A percentile compares a stretch with the other conserved stretches of the same genome.
Conservation (phyloP, 37 sponge, comb jelly and placozoan species). For the Chondrilla cf. caribensis region DNA sequence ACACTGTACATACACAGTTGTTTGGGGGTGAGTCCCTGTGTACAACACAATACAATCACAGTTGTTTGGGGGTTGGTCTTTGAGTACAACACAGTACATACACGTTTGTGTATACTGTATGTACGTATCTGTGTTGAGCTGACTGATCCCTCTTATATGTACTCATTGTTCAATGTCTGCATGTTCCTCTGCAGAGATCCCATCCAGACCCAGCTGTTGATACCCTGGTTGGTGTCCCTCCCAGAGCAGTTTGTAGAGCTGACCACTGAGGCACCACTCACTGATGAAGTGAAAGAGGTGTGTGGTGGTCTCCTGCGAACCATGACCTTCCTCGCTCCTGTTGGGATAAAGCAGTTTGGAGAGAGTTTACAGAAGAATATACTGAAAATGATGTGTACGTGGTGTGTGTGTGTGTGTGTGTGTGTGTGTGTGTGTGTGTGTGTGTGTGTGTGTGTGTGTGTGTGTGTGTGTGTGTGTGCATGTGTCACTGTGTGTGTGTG, state of each 20-base stretch:
- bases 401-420: neutral
- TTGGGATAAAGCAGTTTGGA: slow-evolving; percentile 12
- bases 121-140: too few species aligned
- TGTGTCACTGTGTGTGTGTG: neutral
- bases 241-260: slow-evolving; percentile 5
- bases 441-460: too few species aligned
- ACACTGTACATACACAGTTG: too few species aligned
- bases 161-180: too few species aligned
- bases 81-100: too few species aligned
- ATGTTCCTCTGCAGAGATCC: neutral
- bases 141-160: too few species aligned
- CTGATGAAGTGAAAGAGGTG: neutral
- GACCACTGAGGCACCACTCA: neutral
- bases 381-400: neutral
- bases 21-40: too few species aligned
- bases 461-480: too few species aligned
- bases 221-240: slow-evolving; percentile 13
- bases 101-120: too few species aligned
- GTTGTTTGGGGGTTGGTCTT: too few species aligned
- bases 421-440: too few species aligned
- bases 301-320: neutral
- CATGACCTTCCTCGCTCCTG: neutral
- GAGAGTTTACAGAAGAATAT: slow-evolving; percentile 1
- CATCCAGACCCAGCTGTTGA: neutral
- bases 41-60: too few species aligned